Evolutionary conservation across 2,888 invertebrate species (phyloP).

Genomic region (Erebia palarica): DNA sequence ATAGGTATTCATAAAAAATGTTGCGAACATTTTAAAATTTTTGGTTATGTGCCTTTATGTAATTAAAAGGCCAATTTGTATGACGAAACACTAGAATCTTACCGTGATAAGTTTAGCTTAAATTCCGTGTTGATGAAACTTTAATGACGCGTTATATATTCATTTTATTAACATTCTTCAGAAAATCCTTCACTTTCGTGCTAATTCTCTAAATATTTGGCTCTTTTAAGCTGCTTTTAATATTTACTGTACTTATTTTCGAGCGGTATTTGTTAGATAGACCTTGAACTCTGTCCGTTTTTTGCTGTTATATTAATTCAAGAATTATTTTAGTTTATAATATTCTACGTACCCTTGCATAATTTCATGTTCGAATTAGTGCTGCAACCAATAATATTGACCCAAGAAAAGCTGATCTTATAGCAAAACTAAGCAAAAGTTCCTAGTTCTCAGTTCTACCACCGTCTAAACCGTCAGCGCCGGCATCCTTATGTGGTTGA

Average conservation of each 20-base stretch:
- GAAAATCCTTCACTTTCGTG: slow-evolving; percentile 32
- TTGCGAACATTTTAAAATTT: neutral
- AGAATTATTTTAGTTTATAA: too few relatives aligned
- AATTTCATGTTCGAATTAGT: too few relatives aligned
- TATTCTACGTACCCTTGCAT: neutral
- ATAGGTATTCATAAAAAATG: too few relatives aligned
- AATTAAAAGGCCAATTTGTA: slow-evolving; percentile 4
- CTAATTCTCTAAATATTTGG: slow-evolving; percentile 22
- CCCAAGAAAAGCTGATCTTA: too few relatives aligned
- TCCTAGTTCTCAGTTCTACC: too few relatives aligned
- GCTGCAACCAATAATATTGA: too few relatives aligned
- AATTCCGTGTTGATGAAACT: slow-evolving; percentile 37
- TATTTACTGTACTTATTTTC: neutral
- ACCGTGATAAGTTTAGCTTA: slow-evolving; percentile 29
- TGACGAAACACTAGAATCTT: slow-evolving; percentile 3
- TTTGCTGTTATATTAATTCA: too few relatives aligned
- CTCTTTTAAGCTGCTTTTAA: neutral
- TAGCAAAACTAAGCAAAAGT: too few relatives aligned
- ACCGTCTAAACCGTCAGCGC: too few relatives aligned
- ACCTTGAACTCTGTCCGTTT: too few relatives aligned
- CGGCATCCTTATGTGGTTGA: too few relatives aligned
- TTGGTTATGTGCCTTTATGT: neutral
- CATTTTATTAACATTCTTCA: slow-evolving; percentile 40
- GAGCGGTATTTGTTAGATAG: neutral
- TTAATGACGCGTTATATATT: slow-evolving; percentile 39